A percentile compares a stretch with the other conserved stretches of the same genome.
Evolutionary conservation across 2,888 invertebrate genomes (phyloP).

Genomic region (Drosophila rubida): DNA sequence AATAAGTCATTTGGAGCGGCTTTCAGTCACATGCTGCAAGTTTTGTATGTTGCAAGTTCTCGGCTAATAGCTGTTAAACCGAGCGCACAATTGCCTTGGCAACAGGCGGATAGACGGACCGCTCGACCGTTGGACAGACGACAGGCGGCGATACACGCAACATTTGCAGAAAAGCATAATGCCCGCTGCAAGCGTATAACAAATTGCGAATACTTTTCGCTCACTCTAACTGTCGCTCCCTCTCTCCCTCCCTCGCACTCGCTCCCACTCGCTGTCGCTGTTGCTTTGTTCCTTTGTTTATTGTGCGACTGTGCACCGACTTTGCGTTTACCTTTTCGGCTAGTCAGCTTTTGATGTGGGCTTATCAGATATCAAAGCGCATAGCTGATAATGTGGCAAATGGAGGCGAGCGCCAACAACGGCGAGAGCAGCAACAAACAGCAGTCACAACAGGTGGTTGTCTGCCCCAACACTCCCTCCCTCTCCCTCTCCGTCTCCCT

Average conservation of each 20-base stretch:
- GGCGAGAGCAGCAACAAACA: constrained; percentile 23
- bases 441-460: constrained; percentile 48
- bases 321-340: constrained; percentile 45
- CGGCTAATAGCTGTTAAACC: not conserved
- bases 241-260: not conserved
- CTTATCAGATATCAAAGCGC: constrained; percentile 81
- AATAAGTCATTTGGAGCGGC: no score
- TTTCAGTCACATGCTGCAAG: no score
- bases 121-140: not conserved
- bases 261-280: not conserved
- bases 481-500: not conserved
- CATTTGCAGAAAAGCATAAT: not conserved
- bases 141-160: no score
- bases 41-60: not conserved
- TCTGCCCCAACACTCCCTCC: not conserved
- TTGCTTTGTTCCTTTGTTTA: constrained; percentile 3
- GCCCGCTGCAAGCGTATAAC: not conserved
- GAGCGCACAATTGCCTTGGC: not conserved
- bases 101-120: not conserved
- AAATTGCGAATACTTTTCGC: not conserved
- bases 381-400: constrained; percentile 79
- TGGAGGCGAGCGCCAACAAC: no score
- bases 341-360: constrained; percentile 73
- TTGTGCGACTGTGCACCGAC: not conserved
- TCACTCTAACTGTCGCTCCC: not conserved